A percentile compares a stretch with the other conserved stretches of the same genome.
phyloP scores from a whole-genome alignment of 1,140 invertebrate genomes.

The Battus philenor region DNA sequence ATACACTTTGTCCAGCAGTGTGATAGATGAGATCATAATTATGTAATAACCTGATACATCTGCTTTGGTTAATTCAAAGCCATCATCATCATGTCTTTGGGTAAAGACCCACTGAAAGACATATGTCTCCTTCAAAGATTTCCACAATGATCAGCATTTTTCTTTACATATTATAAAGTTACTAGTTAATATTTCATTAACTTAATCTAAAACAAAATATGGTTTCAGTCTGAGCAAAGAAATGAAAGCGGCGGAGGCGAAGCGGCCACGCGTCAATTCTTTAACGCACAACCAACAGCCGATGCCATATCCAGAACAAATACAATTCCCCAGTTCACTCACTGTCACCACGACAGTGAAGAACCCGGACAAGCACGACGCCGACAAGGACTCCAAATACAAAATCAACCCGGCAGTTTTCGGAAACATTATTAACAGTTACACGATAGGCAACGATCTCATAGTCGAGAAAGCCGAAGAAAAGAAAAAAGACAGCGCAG shows the following conservation, averaged over 20 bases:
- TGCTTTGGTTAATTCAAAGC: too few species aligned
- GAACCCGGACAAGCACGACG: slow-evolving; percentile 27
- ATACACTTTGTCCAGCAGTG: too few species aligned
- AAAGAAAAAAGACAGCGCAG: slow-evolving; percentile 35
- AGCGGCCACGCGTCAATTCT: slow-evolving; percentile 39
- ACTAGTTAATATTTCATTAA: slow-evolving; percentile 3
- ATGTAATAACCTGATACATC: too few species aligned
- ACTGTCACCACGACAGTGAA: slow-evolving; percentile 57
- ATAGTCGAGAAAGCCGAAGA: slow-evolving; percentile 46
- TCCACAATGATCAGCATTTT: too few species aligned
- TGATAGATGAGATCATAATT: too few species aligned
- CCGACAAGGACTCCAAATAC: slow-evolving; percentile 32
- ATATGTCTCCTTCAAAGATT: too few species aligned
- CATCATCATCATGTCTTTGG: too few species aligned
- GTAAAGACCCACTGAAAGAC: too few species aligned
- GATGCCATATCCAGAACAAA: slow-evolving; percentile 33
- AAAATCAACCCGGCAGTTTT: slow-evolving; percentile 38
- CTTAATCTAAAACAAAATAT: not conserved
- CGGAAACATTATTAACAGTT: slow-evolving; percentile 36
- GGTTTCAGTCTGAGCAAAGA: slow-evolving; percentile 62
- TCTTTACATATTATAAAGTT: slow-evolving; percentile 27
- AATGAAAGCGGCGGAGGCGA: slow-evolving; percentile 49
- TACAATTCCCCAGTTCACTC: slow-evolving; percentile 59
- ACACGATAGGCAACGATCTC: slow-evolving; percentile 39
- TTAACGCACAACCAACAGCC: slow-evolving; percentile 23